Base-by-base conservation (phyloP, 2,888 invertebrate genomes). In the Crioceris asparagi region DNA sequence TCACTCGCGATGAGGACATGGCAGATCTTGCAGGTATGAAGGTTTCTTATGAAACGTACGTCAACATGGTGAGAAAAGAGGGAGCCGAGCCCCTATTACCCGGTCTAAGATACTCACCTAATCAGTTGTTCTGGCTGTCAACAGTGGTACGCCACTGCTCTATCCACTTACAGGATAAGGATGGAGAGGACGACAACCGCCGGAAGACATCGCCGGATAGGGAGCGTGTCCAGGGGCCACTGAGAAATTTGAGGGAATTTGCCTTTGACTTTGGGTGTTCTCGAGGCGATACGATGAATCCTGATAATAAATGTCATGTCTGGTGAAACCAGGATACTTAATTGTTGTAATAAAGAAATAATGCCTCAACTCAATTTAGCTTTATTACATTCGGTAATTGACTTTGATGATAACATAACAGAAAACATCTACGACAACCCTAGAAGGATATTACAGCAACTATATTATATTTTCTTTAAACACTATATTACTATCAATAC, bases 1-100 rank as follows among this genome's bases (percentile, higher is more conserved):
- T n/a, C n/a, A 52, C 50, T 17, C 43, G 47, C 11, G 49, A 51
- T 35, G 92, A 92, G 60, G 91, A 92, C 60, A 86, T 92, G 40
- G 91, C 92, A 0, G 90, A 92, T 60, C 87, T 91, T 57, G 90
- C 88, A 1, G 92, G 92, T 1, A 77, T 88, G 48, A 91, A 88
- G 61, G 82, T 86, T 55, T 84, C 92, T 0, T 93, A 91, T 63
- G 72, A 77, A 48, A 84, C 88, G 1, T 90, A 90, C 62, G 68
- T 74, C 35, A 71, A 74, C 6, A 86, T 83, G 83, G 74, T 72
- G 0, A 65, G 71, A 11, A 68, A 75, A 16, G 74, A 84, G 39
- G 57, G 54, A 52, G 63, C 66, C 0, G 71, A 73, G 36, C 67
- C 57, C 6, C 46, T 50, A 21, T 48, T 88, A 19, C 87, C 88